These are phyloP conservation scores for Drosophila repletoides DNA, from an alignment of 1,140 invertebrate species.

Conservation along the genomic window DNA sequence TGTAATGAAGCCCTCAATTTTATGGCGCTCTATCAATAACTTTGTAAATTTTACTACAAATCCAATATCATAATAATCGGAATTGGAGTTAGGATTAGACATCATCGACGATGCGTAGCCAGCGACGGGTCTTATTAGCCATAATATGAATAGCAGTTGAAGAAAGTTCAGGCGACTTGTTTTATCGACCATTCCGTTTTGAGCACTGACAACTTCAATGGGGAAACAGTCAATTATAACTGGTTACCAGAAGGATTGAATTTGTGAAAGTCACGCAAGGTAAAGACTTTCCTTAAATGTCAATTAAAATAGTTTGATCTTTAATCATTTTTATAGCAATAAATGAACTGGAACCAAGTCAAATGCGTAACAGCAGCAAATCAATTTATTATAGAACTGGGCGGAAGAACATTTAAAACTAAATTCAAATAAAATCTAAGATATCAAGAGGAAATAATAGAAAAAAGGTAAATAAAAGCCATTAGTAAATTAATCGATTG, in stretches of 20 bases:
- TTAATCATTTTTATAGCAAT: neutral
- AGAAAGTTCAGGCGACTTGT: neutral
- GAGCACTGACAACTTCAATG: no score
- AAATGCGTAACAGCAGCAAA: neutral
- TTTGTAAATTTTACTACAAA: neutral
- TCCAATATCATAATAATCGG: neutral
- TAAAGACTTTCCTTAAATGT: neutral
- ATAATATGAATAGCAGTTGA: no score
- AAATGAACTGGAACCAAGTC: neutral
- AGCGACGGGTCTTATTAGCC: neutral
- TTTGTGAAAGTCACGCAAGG: neutral
- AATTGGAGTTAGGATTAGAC: no score
- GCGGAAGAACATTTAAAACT: no score
- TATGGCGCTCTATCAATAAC: neutral
- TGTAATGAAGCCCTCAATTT: slow-evolving; percentile 9
- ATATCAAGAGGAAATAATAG: no score
- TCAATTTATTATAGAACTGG: neutral
- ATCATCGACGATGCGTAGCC: neutral
- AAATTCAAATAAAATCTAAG: no score
- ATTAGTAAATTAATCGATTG: no score
- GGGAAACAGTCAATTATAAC: neutral
- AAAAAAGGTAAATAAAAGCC: no score
- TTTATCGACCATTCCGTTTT: neutral
- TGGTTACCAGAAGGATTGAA: neutral
- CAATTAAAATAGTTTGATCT: slow-evolving; percentile 2